A percentile compares a stretch with the other conserved stretches of the same genome.
phyloP scores from a whole-genome alignment of 2,113 vertebrate genomes.

The Pogonocichla stellata region DNA sequence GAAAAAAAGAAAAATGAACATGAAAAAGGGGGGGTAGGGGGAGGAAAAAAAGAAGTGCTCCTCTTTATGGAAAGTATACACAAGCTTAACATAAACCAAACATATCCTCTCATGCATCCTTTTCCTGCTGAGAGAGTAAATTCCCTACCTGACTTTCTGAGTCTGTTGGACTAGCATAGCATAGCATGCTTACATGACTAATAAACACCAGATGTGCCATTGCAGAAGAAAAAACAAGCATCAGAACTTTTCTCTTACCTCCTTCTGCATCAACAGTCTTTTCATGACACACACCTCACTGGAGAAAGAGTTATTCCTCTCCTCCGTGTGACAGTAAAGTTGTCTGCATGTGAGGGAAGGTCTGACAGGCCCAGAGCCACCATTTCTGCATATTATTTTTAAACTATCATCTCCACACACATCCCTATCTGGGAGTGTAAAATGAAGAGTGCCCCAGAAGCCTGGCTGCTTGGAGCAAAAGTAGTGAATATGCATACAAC shows the following conservation, averaged over 20 bases:
- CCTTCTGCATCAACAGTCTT: neutral
- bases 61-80: neutral
- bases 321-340: neutral
- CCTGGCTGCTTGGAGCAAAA: neutral
- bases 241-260: neutral
- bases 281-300: neutral
- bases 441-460: neutral
- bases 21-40: fast-evolving
- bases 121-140: neutral
- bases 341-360: neutral
- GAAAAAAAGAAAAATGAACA: fast-evolving
- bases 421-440: neutral
- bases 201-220: neutral
- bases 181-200: neutral
- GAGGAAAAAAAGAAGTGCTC: fast-evolving
- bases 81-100: neutral
- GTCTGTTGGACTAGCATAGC: neutral
- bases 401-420: neutral
- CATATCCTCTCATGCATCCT: neutral
- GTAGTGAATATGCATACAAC: neutral
- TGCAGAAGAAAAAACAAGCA: neutral
- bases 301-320: neutral
- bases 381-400: neutral
- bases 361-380: neutral
- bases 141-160: neutral